Base-by-base conservation (phyloP, 2,888 invertebrate genomes). In the Sipunculus nudus region DNA sequence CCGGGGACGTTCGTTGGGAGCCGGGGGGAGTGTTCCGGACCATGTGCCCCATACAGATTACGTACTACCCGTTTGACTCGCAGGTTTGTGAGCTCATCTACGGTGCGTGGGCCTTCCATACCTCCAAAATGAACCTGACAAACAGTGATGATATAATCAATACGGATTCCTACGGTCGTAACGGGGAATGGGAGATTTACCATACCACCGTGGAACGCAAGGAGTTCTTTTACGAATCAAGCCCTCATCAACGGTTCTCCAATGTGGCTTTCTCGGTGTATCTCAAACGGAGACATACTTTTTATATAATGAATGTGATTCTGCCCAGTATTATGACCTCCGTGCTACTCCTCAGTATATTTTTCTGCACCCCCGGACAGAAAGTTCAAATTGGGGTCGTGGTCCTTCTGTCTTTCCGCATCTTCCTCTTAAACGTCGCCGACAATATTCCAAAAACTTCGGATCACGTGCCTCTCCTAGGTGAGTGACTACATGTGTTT, bases 381-480 rank as follows among this genome's bases (percentile, higher is more conserved):
- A 71, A 71, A 53, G 69, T 70, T 26, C 70, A 71, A 55, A 71
- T 71, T 21, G 72, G 72, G 40, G 71, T 72, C 13, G 71, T 71
- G 2, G 72, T 72, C 2, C 49, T 72, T 25, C 61, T 72, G 0
- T 71, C 71, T 13, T 72, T 72, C 58, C 45, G 70, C 16, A 72
- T 72, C 47, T 72, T 72, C 53, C 65, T 72, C n/a, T 64, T 72
- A 32, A 72, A 71, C 49, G 72, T 72, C 53, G 66, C 72, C 5
- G 72, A 72, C 49, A 72, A 64, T 53, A 71, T 72, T n/a, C 72
- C 72, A 1, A 72, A 69, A 47, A 72, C 72, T 3, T 71, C 71
- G 1, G 70, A 71, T 41, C 71, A 72, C 56, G 68, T 72, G 23
- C 72, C 72, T 5, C 53, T 72, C 26, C 56, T 72, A 8, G 71